Conservation (phyloP, 2,113 vertebrate species). For the Furnarius figulus region DNA sequence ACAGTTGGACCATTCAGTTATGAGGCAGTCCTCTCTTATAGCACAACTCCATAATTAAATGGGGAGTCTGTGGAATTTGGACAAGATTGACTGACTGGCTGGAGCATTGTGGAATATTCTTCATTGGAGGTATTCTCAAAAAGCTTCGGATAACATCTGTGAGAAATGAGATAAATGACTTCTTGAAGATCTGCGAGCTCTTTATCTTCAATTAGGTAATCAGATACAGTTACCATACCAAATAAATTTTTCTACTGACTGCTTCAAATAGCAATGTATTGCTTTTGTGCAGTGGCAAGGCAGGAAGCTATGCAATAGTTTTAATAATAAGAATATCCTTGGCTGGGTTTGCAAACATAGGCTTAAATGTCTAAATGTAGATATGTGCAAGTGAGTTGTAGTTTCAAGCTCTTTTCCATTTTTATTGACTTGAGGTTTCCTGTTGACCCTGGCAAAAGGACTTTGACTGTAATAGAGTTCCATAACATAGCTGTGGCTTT, state of each 20-base stretch:
- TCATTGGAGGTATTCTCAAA: not conserved
- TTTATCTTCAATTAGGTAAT: not conserved
- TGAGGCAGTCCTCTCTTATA: accelerated
- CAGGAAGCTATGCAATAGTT: not conserved
- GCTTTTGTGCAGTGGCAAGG: accelerated
- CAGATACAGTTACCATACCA: not conserved
- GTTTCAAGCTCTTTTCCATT: not conserved
- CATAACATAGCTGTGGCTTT: not conserved
- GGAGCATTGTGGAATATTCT: not conserved
- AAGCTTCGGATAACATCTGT: not conserved
- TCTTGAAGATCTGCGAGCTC: not conserved
- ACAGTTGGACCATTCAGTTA: not conserved
- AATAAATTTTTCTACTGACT: not conserved
- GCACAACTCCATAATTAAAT: not conserved
- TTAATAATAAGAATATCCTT: not conserved
- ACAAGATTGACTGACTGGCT: not conserved
- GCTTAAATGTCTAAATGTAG: not conserved
- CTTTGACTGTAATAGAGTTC: not conserved
- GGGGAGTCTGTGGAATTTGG: accelerated
- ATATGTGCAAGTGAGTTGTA: not conserved
- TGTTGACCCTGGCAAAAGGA: not conserved
- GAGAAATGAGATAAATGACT: not conserved
- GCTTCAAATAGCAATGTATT: not conserved
- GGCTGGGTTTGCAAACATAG: not conserved
- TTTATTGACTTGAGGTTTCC: not conserved